Conservation (phyloP, 1,140 invertebrate species). For the Drosophila kohkoa region DNA sequence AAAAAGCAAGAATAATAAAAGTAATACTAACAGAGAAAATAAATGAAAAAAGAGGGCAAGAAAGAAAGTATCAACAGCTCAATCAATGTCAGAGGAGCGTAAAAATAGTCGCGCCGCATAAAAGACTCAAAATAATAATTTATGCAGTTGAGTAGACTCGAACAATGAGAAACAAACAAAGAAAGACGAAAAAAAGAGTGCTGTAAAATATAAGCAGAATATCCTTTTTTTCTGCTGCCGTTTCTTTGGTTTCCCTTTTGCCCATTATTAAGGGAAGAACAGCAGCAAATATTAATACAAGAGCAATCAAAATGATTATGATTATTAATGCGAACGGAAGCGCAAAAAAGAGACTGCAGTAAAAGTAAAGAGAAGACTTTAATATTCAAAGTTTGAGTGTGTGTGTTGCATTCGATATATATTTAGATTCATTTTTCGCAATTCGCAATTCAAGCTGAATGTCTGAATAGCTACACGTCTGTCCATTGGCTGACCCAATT, state of each 20-base stretch:
- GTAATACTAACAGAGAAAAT: not conserved
- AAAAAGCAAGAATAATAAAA: conserved; percentile 15
- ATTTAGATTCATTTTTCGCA: conserved; percentile 25
- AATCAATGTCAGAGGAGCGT: conserved; percentile 69
- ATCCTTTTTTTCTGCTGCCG: conserved; percentile 14
- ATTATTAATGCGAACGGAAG: conserved; percentile 40
- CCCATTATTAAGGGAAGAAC: conserved; percentile 4
- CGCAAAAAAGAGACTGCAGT: conserved; percentile 3
- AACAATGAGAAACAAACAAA: conserved; percentile 40
- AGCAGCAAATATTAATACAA: conserved; percentile 46
- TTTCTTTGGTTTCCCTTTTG: conserved; percentile 8
- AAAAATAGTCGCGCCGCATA: conserved; percentile 61
- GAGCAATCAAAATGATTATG: conserved; percentile 47
- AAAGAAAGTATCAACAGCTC: conserved; percentile 64
- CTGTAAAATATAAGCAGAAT: conserved; percentile 9
- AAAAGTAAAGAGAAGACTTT: not conserved
- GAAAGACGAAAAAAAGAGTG: not conserved
- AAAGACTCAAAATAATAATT: conserved; percentile 70
- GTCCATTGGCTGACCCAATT: conserved; percentile 65
- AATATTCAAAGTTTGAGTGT: not conserved
- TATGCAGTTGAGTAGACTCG: conserved; percentile 68
- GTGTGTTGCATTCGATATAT: conserved; percentile 1
- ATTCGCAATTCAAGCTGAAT: conserved; percentile 23
- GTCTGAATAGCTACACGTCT: not conserved
- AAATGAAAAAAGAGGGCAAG: not conserved